phyloP scores from a whole-genome alignment of 2,797 vertebrate genomes.

The Aldrovandia affinis region DNA sequence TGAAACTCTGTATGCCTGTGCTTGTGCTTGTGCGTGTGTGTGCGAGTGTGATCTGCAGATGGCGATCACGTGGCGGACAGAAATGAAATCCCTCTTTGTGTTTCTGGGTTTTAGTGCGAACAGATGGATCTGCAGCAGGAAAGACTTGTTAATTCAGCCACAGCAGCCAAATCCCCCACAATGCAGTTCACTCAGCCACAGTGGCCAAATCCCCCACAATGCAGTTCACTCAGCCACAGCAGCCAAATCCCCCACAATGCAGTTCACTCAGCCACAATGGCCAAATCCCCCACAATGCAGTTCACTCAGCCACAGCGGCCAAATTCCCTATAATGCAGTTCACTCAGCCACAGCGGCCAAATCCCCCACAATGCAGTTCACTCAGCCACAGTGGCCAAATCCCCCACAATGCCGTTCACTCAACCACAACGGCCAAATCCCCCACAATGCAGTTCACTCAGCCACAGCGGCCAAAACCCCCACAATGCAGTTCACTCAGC shows the following conservation, averaged over 20 bases:
- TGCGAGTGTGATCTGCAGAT: slow-evolving; percentile 57
- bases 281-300: slow-evolving; percentile 36
- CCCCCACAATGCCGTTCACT: background rate
- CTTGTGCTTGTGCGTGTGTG: slow-evolving; percentile 11
- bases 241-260: background rate
- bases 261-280: slow-evolving; percentile 5
- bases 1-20: no score
- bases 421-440: slow-evolving; percentile 23
- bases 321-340: slow-evolving; percentile 1
- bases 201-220: background rate
- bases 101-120: slow-evolving; percentile 54
- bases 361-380: no score
- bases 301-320: background rate
- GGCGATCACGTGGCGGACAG: slow-evolving; percentile 59
- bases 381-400: background rate
- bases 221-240: background rate
- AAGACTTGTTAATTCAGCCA: slow-evolving; percentile 32
- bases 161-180: slow-evolving; percentile 14
- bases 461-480: background rate
- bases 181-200: slow-evolving; percentile 14
- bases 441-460: slow-evolving; percentile 29
- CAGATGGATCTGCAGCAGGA: slow-evolving; percentile 56
- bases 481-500: background rate
- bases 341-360: background rate
- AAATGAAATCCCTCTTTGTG: slow-evolving; percentile 63